Evolutionary conservation across 2,113 vertebrate species (phyloP), one percentile per base, ranked within the genome.

Genomic region (Silurus glanis): DNA sequence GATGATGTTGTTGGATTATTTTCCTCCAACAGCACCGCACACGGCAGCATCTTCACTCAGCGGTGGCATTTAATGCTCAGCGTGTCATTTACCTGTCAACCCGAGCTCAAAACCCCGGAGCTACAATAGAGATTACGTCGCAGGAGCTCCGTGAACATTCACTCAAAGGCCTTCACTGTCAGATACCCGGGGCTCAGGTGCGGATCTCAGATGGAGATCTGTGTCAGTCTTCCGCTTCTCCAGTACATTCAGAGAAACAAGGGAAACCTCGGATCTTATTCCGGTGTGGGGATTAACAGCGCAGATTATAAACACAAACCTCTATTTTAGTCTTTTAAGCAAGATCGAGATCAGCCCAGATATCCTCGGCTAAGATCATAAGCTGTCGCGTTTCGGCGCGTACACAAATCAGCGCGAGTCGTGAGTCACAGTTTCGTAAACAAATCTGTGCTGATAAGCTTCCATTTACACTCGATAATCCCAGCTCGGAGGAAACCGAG

Each of bases 401-500:
- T 4, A 25, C 83, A 72, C 78, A 85, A 82, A 89, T 85, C 78
- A 85, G 59, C 59, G 9, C 37, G 67, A 83, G 80, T 80, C 61
- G 72, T 23, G 82, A 87, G 85, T 82, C 76, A 71, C 23, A 45
- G 79, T 14, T 80, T 59, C 12, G 84, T 84, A 88, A 87, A 89
- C 89, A 87, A 89, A 89, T 88, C 67, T 72, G 25, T 37, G 55
- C 16, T n/a, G 84, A 87, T 83, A 83, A 88, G 84, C 80, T 83
- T 80, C 72, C 75, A 53, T 85, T 61, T 85, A 85, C 89, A 59
- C 45, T 58, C 62, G 69, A 58, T 89, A 86, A 89, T 87, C 86
- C 72, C n/a, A n/a, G 58, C 79, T 89, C 64, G 12, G 28, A 59
- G 83, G 66, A 87, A 71, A 83, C 49, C 55, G 47, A 69, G 78